Conservation (phyloP, 2,797 vertebrate species). For the Lithobates sylvaticus region DNA sequence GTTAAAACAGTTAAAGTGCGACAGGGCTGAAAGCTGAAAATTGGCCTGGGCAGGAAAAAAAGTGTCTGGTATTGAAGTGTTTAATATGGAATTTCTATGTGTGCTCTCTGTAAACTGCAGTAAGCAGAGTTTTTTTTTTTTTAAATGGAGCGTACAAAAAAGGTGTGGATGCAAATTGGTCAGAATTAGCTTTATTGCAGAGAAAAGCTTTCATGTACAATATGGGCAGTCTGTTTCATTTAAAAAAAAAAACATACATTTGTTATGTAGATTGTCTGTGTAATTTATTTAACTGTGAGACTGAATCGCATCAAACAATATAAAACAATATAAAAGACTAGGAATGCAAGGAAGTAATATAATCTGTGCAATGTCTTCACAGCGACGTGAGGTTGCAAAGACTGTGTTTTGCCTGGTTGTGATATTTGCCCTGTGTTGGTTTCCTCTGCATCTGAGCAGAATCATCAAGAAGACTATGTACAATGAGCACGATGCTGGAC, state of each 20-base stretch:
- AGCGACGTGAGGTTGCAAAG: constrained; percentile 98
- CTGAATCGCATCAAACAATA: not conserved
- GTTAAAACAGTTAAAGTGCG: too few species aligned
- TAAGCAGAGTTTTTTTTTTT: too few species aligned
- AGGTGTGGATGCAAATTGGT: too few species aligned
- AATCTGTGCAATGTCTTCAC: constrained; percentile 55
- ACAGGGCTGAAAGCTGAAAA: too few species aligned
- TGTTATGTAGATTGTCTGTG: not conserved
- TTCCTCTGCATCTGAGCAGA: constrained; percentile 93
- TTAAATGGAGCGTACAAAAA: too few species aligned
- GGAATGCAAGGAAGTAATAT: not conserved
- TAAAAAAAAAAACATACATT: not conserved
- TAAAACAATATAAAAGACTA: not conserved
- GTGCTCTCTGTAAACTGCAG: too few species aligned
- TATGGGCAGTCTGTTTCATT: not conserved
- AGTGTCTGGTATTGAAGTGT: too few species aligned
- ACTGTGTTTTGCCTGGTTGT: constrained; percentile 97
- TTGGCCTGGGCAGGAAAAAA: too few species aligned
- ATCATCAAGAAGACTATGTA: constrained; percentile 90
- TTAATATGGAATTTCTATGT: not conserved
- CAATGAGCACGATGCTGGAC: constrained; percentile 71
- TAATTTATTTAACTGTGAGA: too few species aligned
- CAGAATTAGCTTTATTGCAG: not conserved
- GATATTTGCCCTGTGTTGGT: constrained; percentile 98
- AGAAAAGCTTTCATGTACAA: not conserved